These are phyloP conservation scores for Menura novaehollandiae DNA, from an alignment of 2,113 vertebrate species.

Conservation along the genomic window DNA sequence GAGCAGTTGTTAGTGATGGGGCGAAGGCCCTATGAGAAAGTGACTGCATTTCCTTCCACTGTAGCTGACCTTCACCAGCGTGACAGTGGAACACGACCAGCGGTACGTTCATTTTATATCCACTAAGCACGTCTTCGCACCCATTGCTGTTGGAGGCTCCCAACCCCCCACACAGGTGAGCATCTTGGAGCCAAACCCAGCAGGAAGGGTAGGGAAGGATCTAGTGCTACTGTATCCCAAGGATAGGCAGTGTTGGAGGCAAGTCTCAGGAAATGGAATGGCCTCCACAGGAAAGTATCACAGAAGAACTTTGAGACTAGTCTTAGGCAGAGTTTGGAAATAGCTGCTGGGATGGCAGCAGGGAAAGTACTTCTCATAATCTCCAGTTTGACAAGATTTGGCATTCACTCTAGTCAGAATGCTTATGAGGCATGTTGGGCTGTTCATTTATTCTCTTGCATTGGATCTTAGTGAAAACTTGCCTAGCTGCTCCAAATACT, in stretches of 20 bases:
- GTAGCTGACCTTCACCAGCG: slow-evolving; percentile 84
- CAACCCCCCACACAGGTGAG: slow-evolving; percentile 86
- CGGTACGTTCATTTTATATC: slow-evolving; percentile 81
- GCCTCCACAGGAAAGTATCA: not conserved
- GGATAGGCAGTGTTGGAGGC: not conserved
- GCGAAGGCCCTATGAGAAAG: not conserved
- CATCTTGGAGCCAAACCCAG: not conserved
- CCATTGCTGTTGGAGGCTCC: slow-evolving; percentile 75
- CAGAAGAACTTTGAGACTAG: not conserved
- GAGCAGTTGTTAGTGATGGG: not conserved
- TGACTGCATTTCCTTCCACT: not conserved
- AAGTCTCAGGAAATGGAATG: not conserved
- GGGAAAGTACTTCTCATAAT: not conserved
- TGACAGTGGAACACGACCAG: slow-evolving; percentile 75
- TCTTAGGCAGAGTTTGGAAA: not conserved
- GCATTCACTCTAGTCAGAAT: not conserved
- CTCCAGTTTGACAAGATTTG: not conserved
- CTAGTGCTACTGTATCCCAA: not conserved
- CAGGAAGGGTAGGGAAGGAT: not conserved
- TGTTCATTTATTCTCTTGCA: not conserved
- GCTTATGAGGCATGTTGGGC: not conserved
- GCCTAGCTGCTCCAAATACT: not conserved
- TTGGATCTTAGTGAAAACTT: not conserved
- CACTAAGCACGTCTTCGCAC: slow-evolving; percentile 77
- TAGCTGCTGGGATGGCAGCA: not conserved